Conservation (phyloP, 2,113 vertebrate genomes). For the Merops nubicus region DNA sequence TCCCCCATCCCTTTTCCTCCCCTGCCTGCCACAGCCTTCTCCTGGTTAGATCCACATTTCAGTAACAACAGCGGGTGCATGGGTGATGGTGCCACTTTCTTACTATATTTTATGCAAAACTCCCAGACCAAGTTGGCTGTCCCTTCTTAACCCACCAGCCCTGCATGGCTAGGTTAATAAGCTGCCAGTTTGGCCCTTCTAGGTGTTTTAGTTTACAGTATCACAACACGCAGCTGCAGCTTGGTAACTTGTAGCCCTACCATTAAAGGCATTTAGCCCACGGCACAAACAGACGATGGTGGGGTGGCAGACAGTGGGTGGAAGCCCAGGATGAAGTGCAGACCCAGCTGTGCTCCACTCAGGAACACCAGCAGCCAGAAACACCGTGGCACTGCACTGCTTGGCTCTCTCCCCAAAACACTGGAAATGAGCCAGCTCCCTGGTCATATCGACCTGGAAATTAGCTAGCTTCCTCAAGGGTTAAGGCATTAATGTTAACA, state of each 20-base stretch:
- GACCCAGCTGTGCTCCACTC: neutral
- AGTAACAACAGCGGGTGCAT: neutral
- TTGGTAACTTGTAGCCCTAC: neutral
- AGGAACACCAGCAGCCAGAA: constrained; percentile 5
- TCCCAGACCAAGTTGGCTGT: neutral
- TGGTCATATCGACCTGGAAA: constrained; percentile 25
- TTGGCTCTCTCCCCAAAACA: constrained; percentile 5
- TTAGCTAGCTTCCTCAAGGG: constrained; percentile 47
- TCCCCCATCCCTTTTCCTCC: constrained; percentile 20
- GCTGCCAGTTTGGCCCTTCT: neutral
- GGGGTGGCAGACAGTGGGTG: neutral
- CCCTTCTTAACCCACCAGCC: neutral
- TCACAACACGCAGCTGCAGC: rapidly evolving
- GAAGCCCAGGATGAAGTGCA: neutral
- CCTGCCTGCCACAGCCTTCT: constrained; percentile 2
- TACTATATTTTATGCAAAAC: neutral
- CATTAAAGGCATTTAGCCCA: neutral
- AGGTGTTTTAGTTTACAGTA: neutral
- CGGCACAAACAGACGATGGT: rapidly evolving
- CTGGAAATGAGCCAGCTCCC: constrained; percentile 26
- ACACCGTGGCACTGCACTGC: neutral
- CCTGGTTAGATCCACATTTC: neutral
- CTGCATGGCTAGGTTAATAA: neutral
- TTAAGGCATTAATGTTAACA: constrained; percentile 63
- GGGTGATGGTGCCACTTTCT: neutral